Evolutionary conservation across 2,888 invertebrate genomes (phyloP), one percentile per base, ranked within the genome.

Genomic region (Heteromurus nitidus): DNA sequence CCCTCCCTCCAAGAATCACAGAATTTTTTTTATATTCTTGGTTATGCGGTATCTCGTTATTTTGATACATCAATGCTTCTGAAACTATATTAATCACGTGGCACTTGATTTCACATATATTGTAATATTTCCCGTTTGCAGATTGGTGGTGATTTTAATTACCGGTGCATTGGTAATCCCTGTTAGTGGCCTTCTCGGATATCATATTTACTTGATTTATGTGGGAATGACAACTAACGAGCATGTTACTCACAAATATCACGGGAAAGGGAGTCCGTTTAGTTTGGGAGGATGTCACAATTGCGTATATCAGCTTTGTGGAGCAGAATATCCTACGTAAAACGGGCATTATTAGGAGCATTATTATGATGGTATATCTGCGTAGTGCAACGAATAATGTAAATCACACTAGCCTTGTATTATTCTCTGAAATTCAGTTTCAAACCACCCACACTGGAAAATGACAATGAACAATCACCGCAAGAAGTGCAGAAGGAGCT

Each of bases 251-350:
- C 44, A 77, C 18, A 69, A 62, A 26, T 77, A 69, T 28, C 22
- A 1, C 7, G 31, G 16, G 2, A 11, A 24, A 30, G 3, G n/a
- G 1, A 69, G 42, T 53, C 77, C 77, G 13, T 77, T 77, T 28
- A 36, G 60, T n/a, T 53, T 31, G 50, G 77, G 77, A n/a, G 53
- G 31, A 1, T 60, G 47, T 16, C 31, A 42, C 5, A 77, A 77
- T 36, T 77, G 62, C 28, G 53, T 20, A 3, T 62, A 36, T 5
- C 69, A 69, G 11, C 77, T 77, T 7, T 77, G 77, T 36, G 69
- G 77, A 3, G 62, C 77, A 13, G 77, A 77, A 69, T 62, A 28
- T 36, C 77, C 77, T 5, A 44, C 31, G 77, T 77, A 55, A 76
- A 50, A 50, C 13, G 13, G n/a, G 50, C 50, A 5, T 50, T 50